Evolutionary conservation across 2,797 vertebrate species (phyloP), one percentile per base, ranked within the genome.

Genomic region (Sebastes reedi): DNA sequence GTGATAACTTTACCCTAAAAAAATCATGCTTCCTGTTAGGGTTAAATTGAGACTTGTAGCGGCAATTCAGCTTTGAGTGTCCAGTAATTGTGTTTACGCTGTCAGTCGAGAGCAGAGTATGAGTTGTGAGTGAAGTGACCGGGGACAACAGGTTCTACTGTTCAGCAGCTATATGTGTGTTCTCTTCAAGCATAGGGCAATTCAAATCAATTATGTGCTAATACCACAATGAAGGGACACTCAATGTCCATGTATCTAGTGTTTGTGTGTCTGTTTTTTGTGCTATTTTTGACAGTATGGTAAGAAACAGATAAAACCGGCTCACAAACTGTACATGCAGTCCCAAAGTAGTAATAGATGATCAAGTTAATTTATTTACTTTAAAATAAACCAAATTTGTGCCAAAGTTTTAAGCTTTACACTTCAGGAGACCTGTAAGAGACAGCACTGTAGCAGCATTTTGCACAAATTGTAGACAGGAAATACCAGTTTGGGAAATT

Each of bases 161-260:
- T 73, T 79, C 62, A 75, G 55, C 66, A 54, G 24, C 75, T 20
- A 6, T 32, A 54, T 72, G 39, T 77, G 52, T 82, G 71, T 73
- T 87, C 72, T 81, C 50, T 72, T 72, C 69, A 64, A 80, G 32
- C 66, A 11, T 6, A 78, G 32, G 34, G 58, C 67, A 83, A 82
- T 84, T 61, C 70, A 78, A 69, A 83, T 73, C 77, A 80, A 80
- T 87, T 83, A 85, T 25, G 29, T 60, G 22, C 77, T 83, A 62
- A 87, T 79, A 32, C 11, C 32, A 32, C 34, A n/a, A 62, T 39
- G 30, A 72, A 77, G 66, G 67, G 67, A 65, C 59, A 67, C 61
- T 59, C 11, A 42, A 8, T 52, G 67, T 29, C 58, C 8, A 12
- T 13, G 22, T 54, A 12, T 20, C n/a, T 34, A 16, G 16, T 73